phyloP scores from a whole-genome alignment of 1,140 invertebrate genomes.

The Drosophila baimaii region DNA sequence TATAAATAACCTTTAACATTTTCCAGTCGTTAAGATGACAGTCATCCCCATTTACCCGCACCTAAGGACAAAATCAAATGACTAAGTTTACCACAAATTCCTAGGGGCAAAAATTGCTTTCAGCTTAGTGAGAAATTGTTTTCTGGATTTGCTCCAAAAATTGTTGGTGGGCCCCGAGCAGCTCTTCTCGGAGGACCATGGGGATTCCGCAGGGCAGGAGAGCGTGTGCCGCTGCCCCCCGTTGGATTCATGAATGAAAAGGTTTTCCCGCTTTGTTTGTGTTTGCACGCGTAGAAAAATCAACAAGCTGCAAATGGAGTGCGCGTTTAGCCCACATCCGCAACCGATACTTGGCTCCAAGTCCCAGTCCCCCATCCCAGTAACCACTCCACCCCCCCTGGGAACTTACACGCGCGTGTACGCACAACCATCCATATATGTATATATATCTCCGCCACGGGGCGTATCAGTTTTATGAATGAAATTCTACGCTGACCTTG shows the following conservation, averaged over 20 bases:
- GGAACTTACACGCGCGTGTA: slow-evolving; percentile 61
- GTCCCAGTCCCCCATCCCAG: not conserved
- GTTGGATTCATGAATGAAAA: slow-evolving; percentile 64
- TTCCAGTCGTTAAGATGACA: not conserved
- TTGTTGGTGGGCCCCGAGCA: slow-evolving; percentile 8
- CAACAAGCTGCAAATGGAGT: slow-evolving; percentile 74
- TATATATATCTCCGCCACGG: slow-evolving; percentile 32
- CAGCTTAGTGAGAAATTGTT: slow-evolving; percentile 45
- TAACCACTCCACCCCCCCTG: not conserved
- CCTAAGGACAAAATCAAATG: slow-evolving; percentile 6
- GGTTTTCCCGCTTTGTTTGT: slow-evolving; percentile 59
- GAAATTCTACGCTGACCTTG: slow-evolving; percentile 81
- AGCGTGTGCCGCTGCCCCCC: not conserved
- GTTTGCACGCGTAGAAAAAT: slow-evolving; percentile 78
- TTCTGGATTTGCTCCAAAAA: slow-evolving; percentile 35
- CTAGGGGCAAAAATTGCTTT: slow-evolving; percentile 45
- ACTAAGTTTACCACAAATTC: slow-evolving; percentile 31
- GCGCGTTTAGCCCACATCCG: slow-evolving; percentile 27
- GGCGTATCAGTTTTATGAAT: slow-evolving; percentile 76
- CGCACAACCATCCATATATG: slow-evolving; percentile 31
- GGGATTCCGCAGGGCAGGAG: not conserved
- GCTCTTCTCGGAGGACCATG: not conserved
- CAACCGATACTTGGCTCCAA: slow-evolving; percentile 4
- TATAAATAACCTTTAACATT: slow-evolving; percentile 33
- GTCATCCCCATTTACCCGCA: not conserved